phyloP scores from a whole-genome alignment of 1,140 invertebrate species.

The Probaryconus sp. region DNA sequence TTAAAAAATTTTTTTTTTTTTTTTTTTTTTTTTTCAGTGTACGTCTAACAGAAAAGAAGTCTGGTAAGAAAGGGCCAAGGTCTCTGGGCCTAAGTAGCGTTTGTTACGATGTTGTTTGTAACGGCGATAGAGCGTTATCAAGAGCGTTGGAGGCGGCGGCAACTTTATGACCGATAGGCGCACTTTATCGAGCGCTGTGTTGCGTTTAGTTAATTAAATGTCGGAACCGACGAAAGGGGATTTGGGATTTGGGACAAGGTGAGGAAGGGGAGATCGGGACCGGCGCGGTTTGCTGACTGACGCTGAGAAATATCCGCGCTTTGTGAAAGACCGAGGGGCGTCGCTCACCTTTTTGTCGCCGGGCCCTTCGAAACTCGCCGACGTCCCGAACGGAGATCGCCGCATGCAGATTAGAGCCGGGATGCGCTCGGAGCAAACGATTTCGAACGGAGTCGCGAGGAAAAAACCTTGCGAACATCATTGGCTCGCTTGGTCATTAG shows the following conservation, averaged over 20 bases:
- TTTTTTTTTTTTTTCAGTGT: no score
- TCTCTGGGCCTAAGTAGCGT: no score
- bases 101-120: no score
- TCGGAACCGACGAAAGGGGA: constrained; percentile 4
- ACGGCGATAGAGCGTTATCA: constrained; percentile 67
- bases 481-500: constrained; percentile 31
- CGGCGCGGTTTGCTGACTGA: constrained; percentile 38
- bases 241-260: no score
- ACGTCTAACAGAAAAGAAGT: no score
- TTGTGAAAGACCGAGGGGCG: constrained; percentile 45
- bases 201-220: constrained; percentile 70
- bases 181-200: constrained; percentile 65
- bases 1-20: no score
- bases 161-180: constrained; percentile 68
- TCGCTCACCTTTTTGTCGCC: constrained; percentile 61
- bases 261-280: constrained; percentile 30
- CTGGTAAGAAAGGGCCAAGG: no score
- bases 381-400: constrained; percentile 49
- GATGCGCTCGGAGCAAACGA: no score
- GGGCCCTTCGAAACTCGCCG: constrained; percentile 48
- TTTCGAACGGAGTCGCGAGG: constrained; percentile 38
- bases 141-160: constrained; percentile 57
- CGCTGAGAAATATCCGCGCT: constrained; percentile 56
- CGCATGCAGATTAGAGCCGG: constrained; percentile 55
- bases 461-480: constrained; percentile 29